Base-by-base conservation (phyloP, 1,140 invertebrate species). In the Gonatopus flavifemur region DNA sequence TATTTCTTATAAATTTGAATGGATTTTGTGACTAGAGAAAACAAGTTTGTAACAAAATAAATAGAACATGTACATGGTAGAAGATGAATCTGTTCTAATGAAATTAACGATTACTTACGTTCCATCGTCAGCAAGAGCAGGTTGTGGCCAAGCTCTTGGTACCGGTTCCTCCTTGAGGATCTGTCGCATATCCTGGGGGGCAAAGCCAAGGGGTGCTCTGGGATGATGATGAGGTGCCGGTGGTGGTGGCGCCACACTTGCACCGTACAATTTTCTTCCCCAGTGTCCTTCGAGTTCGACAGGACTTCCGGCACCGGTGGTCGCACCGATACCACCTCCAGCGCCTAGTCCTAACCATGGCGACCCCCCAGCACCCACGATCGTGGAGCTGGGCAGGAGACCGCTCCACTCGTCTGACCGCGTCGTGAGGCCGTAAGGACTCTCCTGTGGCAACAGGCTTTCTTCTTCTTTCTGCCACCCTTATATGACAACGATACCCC, bases 321-420 rank as follows among this genome's bases (percentile, higher is more conserved):
- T 62, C 35, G 71, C 65, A 21, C 69, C 74, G 9, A 58, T 59
- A 42, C 64, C 66, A 47, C 64, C 73, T 45, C 67, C 74, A 36
- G 72, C 75, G 45, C 72, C 70, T 31, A 78, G 64, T 40, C 76
- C 76, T 62, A 77, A 60, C 74, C 74, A 77, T 78, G 74, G 71
- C 55, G 74, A 74, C 56, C 76, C 76, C 66, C 76, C 76, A 76
- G 76, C 74, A 61, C 76, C 76, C 72, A 78, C 74, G 64, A 78
- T 76, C 15, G 76, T 74, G 74, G 74, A 75, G 74, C 74, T 78
- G 74, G 75, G 74, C 70, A 75, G 69, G 64, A 76, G 71, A 69
- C 74, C 72, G 64, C 68, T 74, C 74, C 73, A 76, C 72, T 76
- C 74, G 74, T 78, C 76, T 71, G 76, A 77, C 62, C 74, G 69